Evolutionary conservation across 2,888 invertebrate genomes (phyloP).

Genomic region (Euphydryas editha): DNA sequence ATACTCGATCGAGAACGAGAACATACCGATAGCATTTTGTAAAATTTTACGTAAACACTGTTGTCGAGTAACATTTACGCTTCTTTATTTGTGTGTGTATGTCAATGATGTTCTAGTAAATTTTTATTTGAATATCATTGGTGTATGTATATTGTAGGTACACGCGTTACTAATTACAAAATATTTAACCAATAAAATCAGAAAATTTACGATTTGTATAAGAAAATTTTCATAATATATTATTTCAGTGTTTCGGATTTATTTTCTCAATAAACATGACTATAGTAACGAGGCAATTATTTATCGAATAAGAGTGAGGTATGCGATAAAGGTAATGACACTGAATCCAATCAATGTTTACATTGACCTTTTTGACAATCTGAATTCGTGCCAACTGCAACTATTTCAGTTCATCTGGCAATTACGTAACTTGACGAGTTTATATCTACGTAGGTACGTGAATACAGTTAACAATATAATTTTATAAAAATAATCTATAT

Average conservation of each 20-base stretch:
- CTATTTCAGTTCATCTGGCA: slow-evolving; percentile 58
- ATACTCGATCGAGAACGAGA: too few relatives aligned
- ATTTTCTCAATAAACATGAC: too few relatives aligned
- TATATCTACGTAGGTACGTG: neutral
- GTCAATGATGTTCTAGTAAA: too few relatives aligned
- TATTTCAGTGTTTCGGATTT: too few relatives aligned
- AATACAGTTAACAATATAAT: neutral
- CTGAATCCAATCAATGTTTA: slow-evolving; percentile 49
- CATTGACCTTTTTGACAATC: slow-evolving; percentile 59
- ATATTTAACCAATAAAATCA: neutral
- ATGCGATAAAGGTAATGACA: slow-evolving; percentile 39
- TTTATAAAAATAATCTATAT: neutral
- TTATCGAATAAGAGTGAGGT: slow-evolving; percentile 23
- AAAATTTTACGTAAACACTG: too few relatives aligned
- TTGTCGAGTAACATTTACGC: too few relatives aligned
- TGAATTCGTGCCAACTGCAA: slow-evolving; percentile 69
- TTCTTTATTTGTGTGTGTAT: too few relatives aligned
- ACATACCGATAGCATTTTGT: too few relatives aligned
- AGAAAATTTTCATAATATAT: too few relatives aligned
- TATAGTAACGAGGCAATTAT: slow-evolving; percentile 28
- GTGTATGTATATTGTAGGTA: too few relatives aligned
- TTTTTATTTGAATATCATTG: too few relatives aligned
- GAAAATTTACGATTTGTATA: neutral
- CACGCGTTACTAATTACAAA: neutral
- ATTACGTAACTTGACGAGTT: slow-evolving; percentile 44